Evolutionary conservation across 2,888 invertebrate species (phyloP).

Genomic region (Morpho achilles): DNA sequence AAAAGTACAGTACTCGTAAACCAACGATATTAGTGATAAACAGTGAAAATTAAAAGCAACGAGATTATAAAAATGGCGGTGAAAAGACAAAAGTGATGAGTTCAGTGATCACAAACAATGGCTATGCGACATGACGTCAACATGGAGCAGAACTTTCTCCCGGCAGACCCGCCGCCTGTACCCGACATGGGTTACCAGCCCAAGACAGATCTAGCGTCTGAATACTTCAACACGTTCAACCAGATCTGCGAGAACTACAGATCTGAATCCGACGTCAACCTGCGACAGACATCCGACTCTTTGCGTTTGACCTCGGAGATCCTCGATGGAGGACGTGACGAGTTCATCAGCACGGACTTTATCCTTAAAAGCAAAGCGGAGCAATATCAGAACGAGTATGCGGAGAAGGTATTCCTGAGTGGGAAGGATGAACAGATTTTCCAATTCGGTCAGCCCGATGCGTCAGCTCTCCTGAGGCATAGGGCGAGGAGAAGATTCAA

Average conservation of each 20-base stretch:
- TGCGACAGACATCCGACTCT: slow-evolving; percentile 63
- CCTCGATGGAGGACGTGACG: slow-evolving; percentile 38
- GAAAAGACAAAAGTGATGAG: slow-evolving; percentile 17
- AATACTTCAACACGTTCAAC: slow-evolving; percentile 72
- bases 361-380: slow-evolving; percentile 20
- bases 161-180: slow-evolving; percentile 80
- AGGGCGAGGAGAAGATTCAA: slow-evolving; percentile 64
- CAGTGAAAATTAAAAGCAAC: too few species aligned
- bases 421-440: slow-evolving; percentile 65
- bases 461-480: slow-evolving; percentile 74
- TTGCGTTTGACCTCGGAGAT: slow-evolving; percentile 64
- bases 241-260: slow-evolving; percentile 69
- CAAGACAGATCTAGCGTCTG: slow-evolving; percentile 57
- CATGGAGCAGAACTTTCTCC: slow-evolving; percentile 71
- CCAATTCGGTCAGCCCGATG: slow-evolving; percentile 81
- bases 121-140: slow-evolving; percentile 56
- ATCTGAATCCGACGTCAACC: slow-evolving; percentile 52
- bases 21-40: too few species aligned
- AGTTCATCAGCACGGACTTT: slow-evolving; percentile 42
- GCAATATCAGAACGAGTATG: slow-evolving; percentile 29
- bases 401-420: slow-evolving; percentile 67
- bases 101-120: slow-evolving; percentile 41
- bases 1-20: too few species aligned
- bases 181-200: slow-evolving; percentile 54
- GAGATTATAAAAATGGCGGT: slow-evolving; percentile 7